These are phyloP conservation scores for Mormyrops attenuatus DNA, from an alignment of 2,797 vertebrate genomes.

Conservation along the genomic window DNA sequence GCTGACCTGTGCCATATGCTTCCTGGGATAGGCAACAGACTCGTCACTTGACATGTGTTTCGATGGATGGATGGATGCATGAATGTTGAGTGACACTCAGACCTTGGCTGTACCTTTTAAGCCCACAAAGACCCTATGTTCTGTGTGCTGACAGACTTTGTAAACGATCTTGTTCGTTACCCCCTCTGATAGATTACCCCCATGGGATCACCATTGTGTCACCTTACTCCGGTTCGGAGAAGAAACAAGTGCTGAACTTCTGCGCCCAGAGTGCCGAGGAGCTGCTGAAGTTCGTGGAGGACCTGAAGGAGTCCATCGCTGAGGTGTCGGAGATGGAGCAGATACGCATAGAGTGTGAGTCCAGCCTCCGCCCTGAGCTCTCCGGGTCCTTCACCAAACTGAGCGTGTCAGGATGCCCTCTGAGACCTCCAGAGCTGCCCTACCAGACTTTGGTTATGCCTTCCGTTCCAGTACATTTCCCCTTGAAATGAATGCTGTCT, in stretches of 20 bases:
- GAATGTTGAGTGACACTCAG: background rate
- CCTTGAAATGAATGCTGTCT: background rate
- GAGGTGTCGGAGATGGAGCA: conserved; percentile 99
- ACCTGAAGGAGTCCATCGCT: conserved; percentile 90
- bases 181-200: conserved; percentile 73
- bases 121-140: background rate
- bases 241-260: conserved; percentile 94
- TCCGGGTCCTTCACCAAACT: background rate
- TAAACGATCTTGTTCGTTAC: too few species aligned
- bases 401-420: background rate
- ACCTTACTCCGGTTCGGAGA: conserved; percentile 86
- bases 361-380: background rate
- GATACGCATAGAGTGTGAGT: conserved; percentile 96
- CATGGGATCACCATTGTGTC: conserved; percentile 93
- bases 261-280: conserved; percentile 90
- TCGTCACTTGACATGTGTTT: background rate
- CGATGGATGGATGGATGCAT: background rate
- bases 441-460: background rate
- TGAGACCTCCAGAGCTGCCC: background rate
- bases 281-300: conserved; percentile 94
- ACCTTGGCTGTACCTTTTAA: background rate
- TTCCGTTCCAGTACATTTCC: background rate
- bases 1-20: background rate
- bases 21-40: background rate
- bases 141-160: background rate